Percentiles rank a stretch among this genome's conserved stretches.
Evolutionary conservation across 2,888 invertebrate genomes (phyloP).

Genomic region (Andrena bicolor): DNA sequence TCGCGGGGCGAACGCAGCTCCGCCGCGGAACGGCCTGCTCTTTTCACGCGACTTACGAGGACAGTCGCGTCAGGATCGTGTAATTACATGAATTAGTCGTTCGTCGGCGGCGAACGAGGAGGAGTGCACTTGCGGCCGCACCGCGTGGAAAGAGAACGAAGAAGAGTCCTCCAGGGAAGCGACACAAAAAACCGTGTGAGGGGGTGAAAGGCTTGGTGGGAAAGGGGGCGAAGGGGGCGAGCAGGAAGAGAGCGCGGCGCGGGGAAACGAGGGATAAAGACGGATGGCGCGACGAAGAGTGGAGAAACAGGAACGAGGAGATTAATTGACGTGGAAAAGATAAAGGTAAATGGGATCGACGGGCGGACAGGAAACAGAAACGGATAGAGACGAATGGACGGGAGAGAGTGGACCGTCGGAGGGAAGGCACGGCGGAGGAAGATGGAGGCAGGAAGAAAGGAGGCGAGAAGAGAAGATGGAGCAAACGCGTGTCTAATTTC

Average conservation of each 20-base stretch:
- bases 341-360: conserved; percentile 52
- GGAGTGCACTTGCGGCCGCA: conserved; percentile 39
- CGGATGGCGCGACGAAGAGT: conserved; percentile 13
- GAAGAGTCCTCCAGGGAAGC: conserved; percentile 36
- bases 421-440: background rate
- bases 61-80: conserved; percentile 67
- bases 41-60: conserved; percentile 47
- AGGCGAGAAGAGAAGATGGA: conserved; percentile 43
- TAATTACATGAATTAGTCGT: conserved; percentile 80
- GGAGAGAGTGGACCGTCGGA: background rate
- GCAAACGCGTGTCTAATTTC: conserved; percentile 80
- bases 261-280: conserved; percentile 38
- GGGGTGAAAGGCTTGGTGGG: background rate
- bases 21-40: background rate
- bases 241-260: background rate
- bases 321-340: conserved; percentile 50
- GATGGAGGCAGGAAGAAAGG: conserved; percentile 46
- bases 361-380: conserved; percentile 37
- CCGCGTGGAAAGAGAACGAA: conserved; percentile 38
- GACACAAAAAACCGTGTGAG: conserved; percentile 21
- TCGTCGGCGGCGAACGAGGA: conserved; percentile 55
- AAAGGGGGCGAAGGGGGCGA: conserved; percentile 5
- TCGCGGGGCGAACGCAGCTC: conserved; percentile 45
- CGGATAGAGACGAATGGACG: conserved; percentile 28
- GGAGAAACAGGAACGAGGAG: conserved; percentile 13